Evolutionary conservation across 2,113 vertebrate species (phyloP).

Genomic region (Penelope pileata): DNA sequence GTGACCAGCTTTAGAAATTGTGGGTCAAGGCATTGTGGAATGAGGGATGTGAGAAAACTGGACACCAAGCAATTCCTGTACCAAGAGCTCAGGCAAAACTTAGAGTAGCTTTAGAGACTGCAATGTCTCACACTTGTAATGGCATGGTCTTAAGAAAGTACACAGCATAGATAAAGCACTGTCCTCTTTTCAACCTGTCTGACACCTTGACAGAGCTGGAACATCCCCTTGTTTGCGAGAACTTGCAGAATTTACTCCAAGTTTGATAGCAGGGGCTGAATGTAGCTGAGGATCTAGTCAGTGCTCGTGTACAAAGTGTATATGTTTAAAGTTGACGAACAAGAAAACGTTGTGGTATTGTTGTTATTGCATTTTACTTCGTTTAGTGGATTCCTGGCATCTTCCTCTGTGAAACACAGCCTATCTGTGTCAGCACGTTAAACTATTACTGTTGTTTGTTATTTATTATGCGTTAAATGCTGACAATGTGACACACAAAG

Average conservation of each 20-base stretch:
- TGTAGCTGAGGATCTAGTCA: neutral
- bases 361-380: neutral
- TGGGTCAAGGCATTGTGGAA: neutral
- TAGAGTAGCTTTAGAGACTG: neutral
- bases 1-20: neutral
- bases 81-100: neutral
- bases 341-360: neutral
- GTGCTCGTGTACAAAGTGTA: neutral
- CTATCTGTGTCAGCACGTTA: conserved; percentile 5
- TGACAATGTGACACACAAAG: neutral
- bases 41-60: neutral
- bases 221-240: neutral
- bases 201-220: neutral
- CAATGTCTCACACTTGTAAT: too few relatives aligned
- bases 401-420: neutral
- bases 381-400: neutral
- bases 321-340: neutral
- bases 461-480: conserved; percentile 45
- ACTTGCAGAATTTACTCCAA: neutral
- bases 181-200: neutral
- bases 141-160: neutral
- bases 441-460: conserved; percentile 27
- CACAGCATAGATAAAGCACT: neutral
- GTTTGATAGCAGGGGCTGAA: neutral
- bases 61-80: neutral